Evolutionary conservation across 2,888 invertebrate genomes (phyloP), one percentile per base, ranked within the genome.

Genomic region (Meliscaeva auricollis): DNA sequence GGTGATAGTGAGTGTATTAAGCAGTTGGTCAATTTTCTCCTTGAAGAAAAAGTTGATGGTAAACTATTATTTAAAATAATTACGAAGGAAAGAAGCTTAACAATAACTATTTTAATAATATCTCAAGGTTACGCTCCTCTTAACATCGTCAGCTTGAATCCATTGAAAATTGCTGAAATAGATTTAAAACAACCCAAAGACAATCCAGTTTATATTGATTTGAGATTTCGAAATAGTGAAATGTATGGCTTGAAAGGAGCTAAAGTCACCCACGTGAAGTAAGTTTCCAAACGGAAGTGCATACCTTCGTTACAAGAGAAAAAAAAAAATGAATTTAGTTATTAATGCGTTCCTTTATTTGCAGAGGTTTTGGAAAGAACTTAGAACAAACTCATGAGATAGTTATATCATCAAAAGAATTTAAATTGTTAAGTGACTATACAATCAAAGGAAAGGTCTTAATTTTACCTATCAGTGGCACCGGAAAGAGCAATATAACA

Each of bases 401-500:
- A 2, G 5, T 41, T 5, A 46, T 87, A n/a, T 78, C 35, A 35
- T n/a, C 69, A 7, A 69, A 82, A 0, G 13, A 26, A 0, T 22
- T 89, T 1, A 1, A 6, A 4, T 26, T 76, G 1, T 9, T 70
- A 0, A 88, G 90, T 30, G 87, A 88, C 22, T 92, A 92, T 81
- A 89, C 82, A 1, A 88, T 90, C n/a, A 87, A 89, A 22, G 92
- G 92, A 9, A 90, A 88, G 62, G 88, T 92, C 13, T 87, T 92
- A 20, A 82, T 92, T 35, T 87, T 92, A 20, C 91, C 92, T 8
- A 90, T 92, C 58, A 88, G 79, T 22, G 92, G 91, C 5, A 77
- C 62, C 4, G 91, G 91, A 11, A 87, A 70, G 41, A 88, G 88
- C 30, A 89, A 89, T 73, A 76, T 89, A 13, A 88, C 89, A 48